Conservation (phyloP, 2,113 vertebrate species). For the Chloropsis hardwickii region DNA sequence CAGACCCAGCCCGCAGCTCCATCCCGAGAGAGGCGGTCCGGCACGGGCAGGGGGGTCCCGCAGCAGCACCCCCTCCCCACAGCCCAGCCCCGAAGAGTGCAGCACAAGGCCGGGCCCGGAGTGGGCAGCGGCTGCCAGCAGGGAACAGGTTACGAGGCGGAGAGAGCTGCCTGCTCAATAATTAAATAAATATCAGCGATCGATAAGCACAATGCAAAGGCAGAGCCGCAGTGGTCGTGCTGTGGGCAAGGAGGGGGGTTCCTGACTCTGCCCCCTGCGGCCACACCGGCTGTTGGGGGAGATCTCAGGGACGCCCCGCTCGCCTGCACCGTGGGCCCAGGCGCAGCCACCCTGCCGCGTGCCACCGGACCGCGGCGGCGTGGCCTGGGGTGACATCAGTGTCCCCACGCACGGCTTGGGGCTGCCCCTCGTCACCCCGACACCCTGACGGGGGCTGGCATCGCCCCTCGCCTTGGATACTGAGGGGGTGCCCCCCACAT, state of each 20-base stretch:
- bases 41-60: background rate
- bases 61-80: background rate
- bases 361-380: background rate
- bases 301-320: background rate
- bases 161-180: constrained; percentile 10
- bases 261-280: background rate
- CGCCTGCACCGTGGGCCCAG: background rate
- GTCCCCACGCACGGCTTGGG: background rate
- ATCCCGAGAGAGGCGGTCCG: background rate
- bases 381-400: background rate
- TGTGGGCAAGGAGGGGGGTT: background rate
- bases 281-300: fast-evolving
- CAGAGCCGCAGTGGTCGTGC: background rate
- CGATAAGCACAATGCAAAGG: constrained; percentile 41
- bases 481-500: background rate
- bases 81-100: background rate
- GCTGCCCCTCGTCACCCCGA: background rate
- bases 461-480: background rate
- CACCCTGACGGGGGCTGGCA: fast-evolving
- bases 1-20: background rate
- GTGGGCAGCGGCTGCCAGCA: background rate
- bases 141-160: background rate
- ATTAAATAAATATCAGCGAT: constrained; percentile 56
- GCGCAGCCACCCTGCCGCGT: background rate
- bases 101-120: background rate